These are phyloP conservation scores for Bombycilla garrulus DNA, from an alignment of 2,113 vertebrate species.

Conservation along the genomic window DNA sequence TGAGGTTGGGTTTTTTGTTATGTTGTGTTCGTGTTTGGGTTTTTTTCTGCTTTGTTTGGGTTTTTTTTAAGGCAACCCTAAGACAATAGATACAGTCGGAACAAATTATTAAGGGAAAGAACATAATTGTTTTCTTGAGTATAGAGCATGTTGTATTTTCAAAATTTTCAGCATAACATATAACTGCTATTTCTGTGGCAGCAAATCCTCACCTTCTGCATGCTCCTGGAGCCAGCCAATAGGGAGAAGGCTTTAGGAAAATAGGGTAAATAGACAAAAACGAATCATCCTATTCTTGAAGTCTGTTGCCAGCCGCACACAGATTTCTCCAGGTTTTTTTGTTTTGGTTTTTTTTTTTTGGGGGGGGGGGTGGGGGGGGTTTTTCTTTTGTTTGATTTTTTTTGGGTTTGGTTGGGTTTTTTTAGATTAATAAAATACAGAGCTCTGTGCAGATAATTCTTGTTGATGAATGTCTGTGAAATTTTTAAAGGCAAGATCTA, in stretches of 20 bases:
- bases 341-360: background rate
- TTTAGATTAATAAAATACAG: conserved; percentile 3
- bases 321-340: background rate
- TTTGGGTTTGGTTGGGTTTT: background rate
- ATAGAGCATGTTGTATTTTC: background rate
- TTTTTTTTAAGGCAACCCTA: background rate
- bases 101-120: background rate
- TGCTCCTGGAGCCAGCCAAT: conserved; percentile 37
- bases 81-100: background rate
- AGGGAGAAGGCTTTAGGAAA: conserved; percentile 33
- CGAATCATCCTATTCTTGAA: conserved; percentile 42
- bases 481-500: background rate
- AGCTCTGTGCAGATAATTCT: conserved; percentile 42
- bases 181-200: conserved; percentile 23
- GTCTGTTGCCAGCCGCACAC: conserved; percentile 50
- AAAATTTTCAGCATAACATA: background rate
- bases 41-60: background rate
- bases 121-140: background rate
- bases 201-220: conserved; percentile 40
- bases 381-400: no score
- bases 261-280: conserved; percentile 52
- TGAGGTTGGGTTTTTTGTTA: background rate
- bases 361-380: no score
- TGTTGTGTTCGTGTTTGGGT: background rate
- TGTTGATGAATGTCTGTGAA: conserved; percentile 8